A percentile compares a stretch with the other conserved stretches of the same genome.
Evolutionary conservation across 2,797 vertebrate species (phyloP).

Genomic region (Coreius guichenoti): DNA sequence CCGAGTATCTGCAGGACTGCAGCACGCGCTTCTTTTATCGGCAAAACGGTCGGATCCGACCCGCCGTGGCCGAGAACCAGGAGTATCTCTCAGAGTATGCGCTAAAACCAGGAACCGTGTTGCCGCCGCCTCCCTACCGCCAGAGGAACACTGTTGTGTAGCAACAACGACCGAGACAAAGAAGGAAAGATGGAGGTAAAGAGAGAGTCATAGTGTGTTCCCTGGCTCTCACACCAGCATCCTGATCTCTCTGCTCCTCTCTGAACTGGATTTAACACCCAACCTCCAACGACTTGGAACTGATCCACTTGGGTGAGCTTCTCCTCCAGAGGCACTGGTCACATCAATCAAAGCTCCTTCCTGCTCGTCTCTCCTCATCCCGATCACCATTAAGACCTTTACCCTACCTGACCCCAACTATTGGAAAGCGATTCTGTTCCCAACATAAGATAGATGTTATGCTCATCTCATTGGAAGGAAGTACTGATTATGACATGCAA

Average conservation of each 20-base stretch:
- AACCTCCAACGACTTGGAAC: constrained; percentile 46
- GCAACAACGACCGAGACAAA: constrained; percentile 45
- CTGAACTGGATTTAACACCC: constrained; percentile 45
- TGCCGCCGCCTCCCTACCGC: constrained; percentile 97
- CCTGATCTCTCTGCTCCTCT: constrained; percentile 48
- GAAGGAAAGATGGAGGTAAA: constrained; percentile 39
- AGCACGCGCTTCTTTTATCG: constrained; percentile 99
- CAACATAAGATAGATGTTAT: neutral
- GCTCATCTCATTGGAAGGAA: constrained; percentile 20
- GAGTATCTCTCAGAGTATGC: constrained; percentile 98
- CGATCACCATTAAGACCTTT: neutral
- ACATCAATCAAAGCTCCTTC: constrained; percentile 42
- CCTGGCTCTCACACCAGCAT: constrained; percentile 68
- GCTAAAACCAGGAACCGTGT: constrained; percentile 93
- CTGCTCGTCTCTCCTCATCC: constrained; percentile 5
- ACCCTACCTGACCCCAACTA: constrained; percentile 42
- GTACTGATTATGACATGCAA: neutral
- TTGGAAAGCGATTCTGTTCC: constrained; percentile 15
- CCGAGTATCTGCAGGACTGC: constrained; percentile 98
- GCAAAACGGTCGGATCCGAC: constrained; percentile 97
- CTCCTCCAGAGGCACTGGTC: constrained; percentile 42
- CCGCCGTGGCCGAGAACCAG: constrained; percentile 96
- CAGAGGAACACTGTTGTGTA: constrained; percentile 99
- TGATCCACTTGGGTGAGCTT: constrained; percentile 43
- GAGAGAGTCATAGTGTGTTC: constrained; percentile 63